Evolutionary conservation across 2,797 vertebrate species (phyloP).

Genomic region (Pangasius krempfi): DNA sequence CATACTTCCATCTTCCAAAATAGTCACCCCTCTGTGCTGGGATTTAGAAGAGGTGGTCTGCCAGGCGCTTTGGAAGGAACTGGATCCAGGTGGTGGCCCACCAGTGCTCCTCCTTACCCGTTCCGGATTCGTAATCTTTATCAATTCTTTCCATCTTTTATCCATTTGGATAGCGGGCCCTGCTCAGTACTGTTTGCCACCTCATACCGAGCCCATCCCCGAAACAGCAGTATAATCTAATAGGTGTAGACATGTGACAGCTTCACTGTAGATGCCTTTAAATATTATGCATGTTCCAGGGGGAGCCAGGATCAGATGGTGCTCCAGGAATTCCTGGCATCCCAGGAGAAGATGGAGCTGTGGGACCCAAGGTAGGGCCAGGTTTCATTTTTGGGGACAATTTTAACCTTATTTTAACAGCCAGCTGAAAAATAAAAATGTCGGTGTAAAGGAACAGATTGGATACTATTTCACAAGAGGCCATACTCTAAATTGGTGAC

Average conservation of each 20-base stretch:
- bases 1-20: no score
- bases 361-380: conserved; percentile 80
- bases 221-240: neutral
- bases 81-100: no score
- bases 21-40: no score
- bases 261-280: neutral
- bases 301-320: conserved; percentile 76
- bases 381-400: neutral
- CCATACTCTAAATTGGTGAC: neutral
- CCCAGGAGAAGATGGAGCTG: conserved; percentile 78
- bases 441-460: neutral
- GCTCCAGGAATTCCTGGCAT: conserved; percentile 77
- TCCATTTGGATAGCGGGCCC: no score
- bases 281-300: conserved; percentile 68
- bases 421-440: neutral
- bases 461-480: neutral
- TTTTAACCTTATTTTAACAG: neutral
- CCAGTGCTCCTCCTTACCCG: no score
- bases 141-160: no score
- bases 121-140: no score
- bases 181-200: no score
- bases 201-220: no score
- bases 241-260: neutral
- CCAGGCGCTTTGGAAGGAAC: no score
- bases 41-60: no score